Conservation (phyloP, 92 coral and sea anemone species). For the Meandrina meandrites region DNA sequence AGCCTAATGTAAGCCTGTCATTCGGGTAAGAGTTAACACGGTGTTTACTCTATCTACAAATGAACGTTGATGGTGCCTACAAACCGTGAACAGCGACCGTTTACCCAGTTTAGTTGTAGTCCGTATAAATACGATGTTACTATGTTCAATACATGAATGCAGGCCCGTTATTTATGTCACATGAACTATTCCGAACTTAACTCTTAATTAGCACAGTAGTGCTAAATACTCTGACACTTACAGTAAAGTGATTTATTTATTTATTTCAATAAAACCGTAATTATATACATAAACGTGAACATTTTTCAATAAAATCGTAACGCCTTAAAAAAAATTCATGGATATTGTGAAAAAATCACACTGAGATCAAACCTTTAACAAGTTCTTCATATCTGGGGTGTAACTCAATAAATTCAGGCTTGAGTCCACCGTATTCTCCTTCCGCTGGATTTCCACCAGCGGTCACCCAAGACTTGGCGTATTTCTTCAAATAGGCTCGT, state of each 20-base stretch:
- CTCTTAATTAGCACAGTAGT: no score
- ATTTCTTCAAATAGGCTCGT: slow-evolving; percentile 84
- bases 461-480: slow-evolving; percentile 72
- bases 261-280: no score
- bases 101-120: no score
- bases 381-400: slow-evolving; percentile 77
- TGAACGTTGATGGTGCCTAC: no score
- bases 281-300: neutral
- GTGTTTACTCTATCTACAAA: neutral
- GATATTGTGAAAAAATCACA: neutral
- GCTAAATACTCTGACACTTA: no score
- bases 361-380: slow-evolving; percentile 33
- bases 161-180: no score
- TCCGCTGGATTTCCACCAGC: slow-evolving; percentile 78
- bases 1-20: neutral
- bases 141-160: no score
- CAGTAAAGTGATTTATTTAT: no score
- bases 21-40: neutral
- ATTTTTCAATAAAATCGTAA: neutral
- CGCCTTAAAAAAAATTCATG: neutral
- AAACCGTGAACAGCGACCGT: no score
- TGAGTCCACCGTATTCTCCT: slow-evolving; percentile 43
- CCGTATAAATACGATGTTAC: no score
- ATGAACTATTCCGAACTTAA: no score
- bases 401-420: slow-evolving; percentile 48